Evolutionary conservation across 53 echinoderm and acorn worm species (phyloP).

Genomic region (Temnopleurus reevesii): DNA sequence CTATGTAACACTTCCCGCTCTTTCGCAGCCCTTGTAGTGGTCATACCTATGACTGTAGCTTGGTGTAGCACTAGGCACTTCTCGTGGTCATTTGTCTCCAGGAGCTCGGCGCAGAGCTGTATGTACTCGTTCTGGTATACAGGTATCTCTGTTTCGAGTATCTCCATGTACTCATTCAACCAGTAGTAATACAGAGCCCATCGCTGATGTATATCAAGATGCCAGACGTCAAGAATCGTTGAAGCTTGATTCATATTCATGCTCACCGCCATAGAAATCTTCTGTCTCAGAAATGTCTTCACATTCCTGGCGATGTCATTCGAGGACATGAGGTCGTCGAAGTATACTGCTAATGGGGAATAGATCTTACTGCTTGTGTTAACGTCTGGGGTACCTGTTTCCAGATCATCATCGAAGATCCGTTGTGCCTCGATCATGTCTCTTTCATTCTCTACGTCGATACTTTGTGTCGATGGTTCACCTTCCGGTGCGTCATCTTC

Average conservation of each 20-base stretch:
- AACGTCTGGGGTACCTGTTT: background rate
- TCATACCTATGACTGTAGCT: slow-evolving; percentile 65
- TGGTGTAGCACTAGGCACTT: slow-evolving; percentile 29
- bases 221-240: slow-evolving; percentile 47
- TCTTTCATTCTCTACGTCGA: slow-evolving; percentile 29
- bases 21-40: slow-evolving; percentile 72
- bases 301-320: background rate
- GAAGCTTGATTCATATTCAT: background rate
- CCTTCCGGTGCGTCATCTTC: slow-evolving; percentile 3
- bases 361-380: background rate
- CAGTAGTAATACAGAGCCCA: slow-evolving; percentile 69
- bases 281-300: background rate
- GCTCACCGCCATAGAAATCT: background rate
- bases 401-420: slow-evolving; percentile 9
- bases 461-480: background rate
- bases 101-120: background rate
- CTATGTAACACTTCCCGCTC: slow-evolving; percentile 30
- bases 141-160: background rate
- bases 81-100: slow-evolving; percentile 38
- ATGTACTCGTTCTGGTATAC: background rate
- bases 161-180: slow-evolving; percentile 15
- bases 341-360: background rate
- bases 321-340: background rate
- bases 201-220: background rate
- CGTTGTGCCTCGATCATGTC: background rate